These are phyloP conservation scores for Halictus rubicundus DNA, from an alignment of 1,140 invertebrate genomes.

Conservation along the genomic window DNA sequence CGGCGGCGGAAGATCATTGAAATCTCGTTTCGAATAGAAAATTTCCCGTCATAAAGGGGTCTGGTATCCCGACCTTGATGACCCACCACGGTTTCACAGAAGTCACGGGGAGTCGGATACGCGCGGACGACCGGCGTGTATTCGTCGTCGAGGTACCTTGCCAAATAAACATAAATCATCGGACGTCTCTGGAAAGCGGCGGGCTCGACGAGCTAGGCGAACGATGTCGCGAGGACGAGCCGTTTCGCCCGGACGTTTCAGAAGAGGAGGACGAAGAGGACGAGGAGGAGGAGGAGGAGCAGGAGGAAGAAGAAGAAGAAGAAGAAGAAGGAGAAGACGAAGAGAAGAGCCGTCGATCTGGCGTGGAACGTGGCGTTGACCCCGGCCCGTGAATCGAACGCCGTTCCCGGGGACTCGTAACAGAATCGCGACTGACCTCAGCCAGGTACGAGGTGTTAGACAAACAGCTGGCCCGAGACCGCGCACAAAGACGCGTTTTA, in stretches of 20 bases:
- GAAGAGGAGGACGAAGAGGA: background rate
- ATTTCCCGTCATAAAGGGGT: constrained; percentile 2
- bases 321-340: background rate
- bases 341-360: constrained; percentile 34
- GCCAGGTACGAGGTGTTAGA: constrained; percentile 66
- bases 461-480: constrained; percentile 68
- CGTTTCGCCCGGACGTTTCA: constrained; percentile 30
- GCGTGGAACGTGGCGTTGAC: constrained; percentile 53
- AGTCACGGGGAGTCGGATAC: background rate
- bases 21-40: constrained; percentile 4
- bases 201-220: background rate
- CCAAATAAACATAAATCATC: constrained; percentile 34
- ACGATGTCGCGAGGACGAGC: constrained; percentile 10
- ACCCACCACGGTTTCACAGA: constrained; percentile 2
- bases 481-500: constrained; percentile 68
- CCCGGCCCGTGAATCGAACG: constrained; percentile 56
- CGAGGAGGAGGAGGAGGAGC: too few relatives aligned
- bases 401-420: constrained; percentile 63
- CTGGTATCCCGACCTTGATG: background rate
- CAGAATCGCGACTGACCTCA: constrained; percentile 68
- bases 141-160: background rate
- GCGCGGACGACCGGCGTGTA: background rate
- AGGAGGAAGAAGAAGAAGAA: background rate
- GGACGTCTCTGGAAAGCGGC: background rate
- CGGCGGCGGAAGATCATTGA: background rate